These are phyloP conservation scores for Jacana jacana DNA, from an alignment of 2,113 vertebrate species.

Conservation along the genomic window DNA sequence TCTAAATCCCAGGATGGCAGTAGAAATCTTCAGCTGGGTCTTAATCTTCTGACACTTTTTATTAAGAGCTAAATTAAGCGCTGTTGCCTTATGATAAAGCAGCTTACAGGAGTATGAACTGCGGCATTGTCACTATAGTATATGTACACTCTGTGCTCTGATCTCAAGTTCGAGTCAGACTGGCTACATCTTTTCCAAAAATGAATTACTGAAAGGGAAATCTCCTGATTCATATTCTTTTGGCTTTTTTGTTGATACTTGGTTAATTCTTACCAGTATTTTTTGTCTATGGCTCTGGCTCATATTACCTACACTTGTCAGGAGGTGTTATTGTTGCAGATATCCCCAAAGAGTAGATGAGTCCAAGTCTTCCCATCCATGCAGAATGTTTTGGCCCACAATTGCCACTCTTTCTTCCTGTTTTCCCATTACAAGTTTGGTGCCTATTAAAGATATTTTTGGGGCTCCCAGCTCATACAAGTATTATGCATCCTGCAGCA, in stretches of 20 bases:
- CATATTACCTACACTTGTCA: accelerated
- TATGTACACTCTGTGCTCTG: not conserved
- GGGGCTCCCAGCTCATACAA: not conserved
- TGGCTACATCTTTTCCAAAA: not conserved
- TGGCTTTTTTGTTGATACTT: not conserved
- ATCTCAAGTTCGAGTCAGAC: not conserved
- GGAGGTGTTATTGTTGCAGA: not conserved
- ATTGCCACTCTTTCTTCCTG: not conserved
- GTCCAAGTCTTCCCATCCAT: not conserved
- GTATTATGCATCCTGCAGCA: not conserved
- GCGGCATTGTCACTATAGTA: not conserved
- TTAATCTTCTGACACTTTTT: conserved; percentile 58
- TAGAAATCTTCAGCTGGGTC: conserved; percentile 53
- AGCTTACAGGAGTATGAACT: not conserved
- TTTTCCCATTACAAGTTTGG: not conserved
- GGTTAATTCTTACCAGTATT: not conserved
- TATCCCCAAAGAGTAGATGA: not conserved
- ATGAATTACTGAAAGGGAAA: not conserved
- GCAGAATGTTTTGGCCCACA: not conserved
- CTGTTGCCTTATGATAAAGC: conserved; percentile 44
- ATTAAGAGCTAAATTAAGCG: conserved; percentile 59
- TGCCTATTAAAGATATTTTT: not conserved
- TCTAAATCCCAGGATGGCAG: conserved; percentile 58
- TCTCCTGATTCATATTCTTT: not conserved
- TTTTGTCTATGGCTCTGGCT: not conserved